Base-by-base conservation (phyloP, 2,113 vertebrate genomes). In the Siniperca knerii region DNA sequence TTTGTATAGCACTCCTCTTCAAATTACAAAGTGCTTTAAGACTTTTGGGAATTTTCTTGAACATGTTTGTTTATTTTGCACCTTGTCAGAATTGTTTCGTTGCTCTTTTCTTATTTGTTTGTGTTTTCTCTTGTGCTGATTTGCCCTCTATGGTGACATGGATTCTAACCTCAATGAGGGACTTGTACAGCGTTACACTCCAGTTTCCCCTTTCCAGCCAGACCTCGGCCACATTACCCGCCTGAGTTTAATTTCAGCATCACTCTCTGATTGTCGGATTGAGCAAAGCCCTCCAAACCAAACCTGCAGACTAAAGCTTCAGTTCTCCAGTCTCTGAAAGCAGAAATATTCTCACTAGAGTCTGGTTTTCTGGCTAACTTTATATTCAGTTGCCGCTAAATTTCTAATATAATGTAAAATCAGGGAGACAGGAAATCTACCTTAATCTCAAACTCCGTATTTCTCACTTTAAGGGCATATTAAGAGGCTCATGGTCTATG, bases 91-190 rank as follows among this genome's bases (percentile, higher is more conserved):
- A 54, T 50, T 67, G 2, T 79, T 80, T 74, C 44, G 6, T 66
- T 42, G 71, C 40, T 25, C 23, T 52, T 62, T 11, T 69, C 18
- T 52, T 64, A 2, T 50, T 67, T 1, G 42, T 42, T 61, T 29
- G 8, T n/a, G 1, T 81, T 60, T 58, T 77, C 12, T 46, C 60
- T 69, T 18, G 42, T 77, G 75, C 67, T 81, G 46, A 87, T 84
- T 88, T 92, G 87, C 80, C 89, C 78, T 89, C 82, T 61, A 84
- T 81, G 90, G 90, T 77, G 81, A 87, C 73, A 42, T 89, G 87
- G 87, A 89, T 87, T 92, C 71, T 93, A 89, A 91, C 93, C 93
- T 94, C 93, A 90, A 73, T 93, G 92, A 94, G 92, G 93, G 71
- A 91, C 83, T 86, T 89, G 90, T 90, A 86, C 91, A 89, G 89